Evolutionary conservation across 2,888 invertebrate species (phyloP).

Genomic region (Chymomyza fuscimana): DNA sequence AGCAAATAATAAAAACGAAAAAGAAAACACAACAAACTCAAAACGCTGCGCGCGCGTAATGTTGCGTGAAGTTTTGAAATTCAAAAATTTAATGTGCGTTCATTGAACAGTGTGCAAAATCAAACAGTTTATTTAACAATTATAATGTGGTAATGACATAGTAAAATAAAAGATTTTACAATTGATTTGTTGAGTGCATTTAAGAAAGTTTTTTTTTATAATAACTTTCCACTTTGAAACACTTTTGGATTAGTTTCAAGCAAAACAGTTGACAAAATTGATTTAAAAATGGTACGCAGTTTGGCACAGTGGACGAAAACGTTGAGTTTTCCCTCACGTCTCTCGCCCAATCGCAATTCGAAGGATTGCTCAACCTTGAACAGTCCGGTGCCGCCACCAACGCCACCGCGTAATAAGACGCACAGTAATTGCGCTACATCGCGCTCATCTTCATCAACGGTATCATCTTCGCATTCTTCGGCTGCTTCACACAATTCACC

Average conservation of each 20-base stretch:
- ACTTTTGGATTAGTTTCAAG: conserved; percentile 58
- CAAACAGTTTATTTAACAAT: conserved; percentile 5
- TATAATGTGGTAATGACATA: neutral
- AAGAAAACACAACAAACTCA: conserved; percentile 13
- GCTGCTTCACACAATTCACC: conserved; percentile 75
- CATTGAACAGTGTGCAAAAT: conserved; percentile 19
- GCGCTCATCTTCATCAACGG: conserved; percentile 80
- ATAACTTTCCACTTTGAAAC: conserved; percentile 49
- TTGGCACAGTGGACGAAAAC: conserved; percentile 95
- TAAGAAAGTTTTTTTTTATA: conserved; percentile 5
- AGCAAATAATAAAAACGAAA: conserved; percentile 28
- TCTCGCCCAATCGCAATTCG: conserved; percentile 89
- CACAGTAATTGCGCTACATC: conserved; percentile 81
- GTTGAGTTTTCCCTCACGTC: conserved; percentile 91
- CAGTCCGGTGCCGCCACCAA: conserved; percentile 80
- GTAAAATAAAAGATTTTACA: neutral
- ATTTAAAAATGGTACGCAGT: conserved; percentile 88
- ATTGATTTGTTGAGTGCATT: conserved; percentile 24
- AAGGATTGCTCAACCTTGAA: conserved; percentile 83
- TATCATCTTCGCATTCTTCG: conserved; percentile 71
- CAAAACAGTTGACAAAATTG: conserved; percentile 4
- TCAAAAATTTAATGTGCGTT: conserved; percentile 48
- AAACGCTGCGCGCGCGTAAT: conserved; percentile 56
- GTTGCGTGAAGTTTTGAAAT: conserved; percentile 55
- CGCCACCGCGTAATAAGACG: conserved; percentile 83